These are phyloP conservation scores for Orbicella faveolata DNA, from an alignment of 64 coral and sea anemone species.

Conservation along the genomic window DNA sequence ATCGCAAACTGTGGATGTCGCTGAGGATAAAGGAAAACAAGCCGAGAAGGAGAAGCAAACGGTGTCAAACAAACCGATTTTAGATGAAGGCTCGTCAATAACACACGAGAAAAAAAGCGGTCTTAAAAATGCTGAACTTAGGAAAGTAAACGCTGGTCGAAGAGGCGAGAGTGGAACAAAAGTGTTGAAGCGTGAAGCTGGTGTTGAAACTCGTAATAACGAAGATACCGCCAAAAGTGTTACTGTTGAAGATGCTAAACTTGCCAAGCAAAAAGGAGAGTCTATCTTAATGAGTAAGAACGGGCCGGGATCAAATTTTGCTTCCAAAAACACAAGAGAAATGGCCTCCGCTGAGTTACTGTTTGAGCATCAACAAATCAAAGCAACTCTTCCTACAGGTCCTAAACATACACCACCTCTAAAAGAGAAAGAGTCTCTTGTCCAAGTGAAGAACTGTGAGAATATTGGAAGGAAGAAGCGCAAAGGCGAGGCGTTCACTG, in stretches of 20 bases:
- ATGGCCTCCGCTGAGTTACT: background rate
- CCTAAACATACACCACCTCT: conserved; percentile 36
- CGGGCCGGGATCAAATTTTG: background rate
- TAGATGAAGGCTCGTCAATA: background rate
- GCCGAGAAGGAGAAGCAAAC: background rate
- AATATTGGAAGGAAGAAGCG: conserved; percentile 11
- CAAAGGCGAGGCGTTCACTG: background rate
- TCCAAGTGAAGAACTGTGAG: background rate
- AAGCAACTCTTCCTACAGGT: background rate
- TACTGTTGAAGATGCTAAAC: background rate
- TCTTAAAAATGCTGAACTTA: background rate
- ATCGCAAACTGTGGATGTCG: background rate
- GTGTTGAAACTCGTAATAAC: background rate
- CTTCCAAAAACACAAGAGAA: conserved; percentile 30
- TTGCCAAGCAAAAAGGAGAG: conserved; percentile 21
- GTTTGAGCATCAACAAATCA: background rate
- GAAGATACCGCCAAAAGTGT: background rate
- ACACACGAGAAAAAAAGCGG: background rate
- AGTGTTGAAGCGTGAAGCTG: background rate
- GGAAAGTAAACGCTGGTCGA: background rate
- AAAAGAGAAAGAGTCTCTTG: background rate
- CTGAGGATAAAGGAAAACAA: background rate
- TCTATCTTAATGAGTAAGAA: conserved; percentile 8
- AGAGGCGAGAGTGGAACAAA: conserved; percentile 2
- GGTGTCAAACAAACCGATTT: background rate